Conservation (phyloP, 2,888 invertebrate species). For the Eristalinus aeneus region DNA sequence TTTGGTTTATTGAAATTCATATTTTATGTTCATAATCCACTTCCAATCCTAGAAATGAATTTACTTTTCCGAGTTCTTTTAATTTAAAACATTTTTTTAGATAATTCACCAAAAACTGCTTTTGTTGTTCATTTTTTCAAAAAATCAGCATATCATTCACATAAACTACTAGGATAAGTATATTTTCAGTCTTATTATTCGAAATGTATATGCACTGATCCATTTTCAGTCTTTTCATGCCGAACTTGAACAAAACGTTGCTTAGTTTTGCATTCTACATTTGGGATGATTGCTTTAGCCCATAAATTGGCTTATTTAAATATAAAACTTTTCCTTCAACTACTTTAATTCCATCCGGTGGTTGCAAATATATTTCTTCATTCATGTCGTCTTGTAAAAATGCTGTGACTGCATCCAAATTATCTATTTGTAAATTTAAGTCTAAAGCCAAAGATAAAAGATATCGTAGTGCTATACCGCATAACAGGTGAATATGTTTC, state of each 20-base stretch:
- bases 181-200: background rate
- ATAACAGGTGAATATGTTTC: constrained; percentile 4
- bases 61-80: background rate
- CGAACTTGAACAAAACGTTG: background rate
- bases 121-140: background rate
- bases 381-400: constrained; percentile 4
- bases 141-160: background rate
- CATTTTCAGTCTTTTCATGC: background rate
- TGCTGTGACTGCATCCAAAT: constrained; percentile 11
- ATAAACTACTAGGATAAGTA: background rate
- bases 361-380: background rate
- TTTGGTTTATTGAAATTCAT: background rate
- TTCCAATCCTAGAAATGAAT: background rate
- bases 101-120: background rate
- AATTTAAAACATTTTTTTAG: background rate
- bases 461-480: background rate
- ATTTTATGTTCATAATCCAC: background rate
- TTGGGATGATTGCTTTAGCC: background rate
- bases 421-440: background rate
- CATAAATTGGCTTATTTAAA: background rate
- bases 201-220: background rate
- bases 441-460: constrained; percentile 1
- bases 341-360: background rate
- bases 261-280: constrained; percentile 6
- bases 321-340: background rate